Evolutionary conservation across 2,113 vertebrate species (phyloP).

Genomic region (Cephalopholis sonnerati): DNA sequence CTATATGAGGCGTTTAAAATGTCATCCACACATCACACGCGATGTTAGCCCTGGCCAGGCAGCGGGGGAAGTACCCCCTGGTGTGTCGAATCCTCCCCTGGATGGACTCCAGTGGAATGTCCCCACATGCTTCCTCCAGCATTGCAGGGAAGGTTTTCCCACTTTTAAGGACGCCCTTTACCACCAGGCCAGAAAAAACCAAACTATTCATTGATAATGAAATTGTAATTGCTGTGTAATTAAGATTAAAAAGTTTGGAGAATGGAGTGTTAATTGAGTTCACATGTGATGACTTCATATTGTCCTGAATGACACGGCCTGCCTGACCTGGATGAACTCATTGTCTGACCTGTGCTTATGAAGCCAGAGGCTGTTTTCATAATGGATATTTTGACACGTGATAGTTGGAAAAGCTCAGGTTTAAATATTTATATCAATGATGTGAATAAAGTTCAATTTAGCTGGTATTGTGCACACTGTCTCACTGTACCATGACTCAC

Average conservation of each 20-base stretch:
- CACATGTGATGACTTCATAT: not conserved
- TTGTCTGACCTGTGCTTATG: too few species aligned
- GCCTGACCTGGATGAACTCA: not conserved
- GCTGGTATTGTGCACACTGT: not conserved
- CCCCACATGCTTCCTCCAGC: slow-evolving; percentile 46
- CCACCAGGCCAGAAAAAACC: not conserved
- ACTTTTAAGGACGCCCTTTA: not conserved
- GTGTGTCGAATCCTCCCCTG: slow-evolving; percentile 49
- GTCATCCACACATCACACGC: slow-evolving; percentile 32
- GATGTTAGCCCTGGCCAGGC: slow-evolving; percentile 30
- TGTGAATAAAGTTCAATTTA: not conserved
- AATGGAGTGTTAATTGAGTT: not conserved
- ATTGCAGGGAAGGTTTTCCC: slow-evolving; percentile 20
- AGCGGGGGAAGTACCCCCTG: slow-evolving; percentile 33
- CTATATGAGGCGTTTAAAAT: not conserved
- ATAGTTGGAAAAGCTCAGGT: not conserved
- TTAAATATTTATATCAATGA: not conserved
- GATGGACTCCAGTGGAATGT: slow-evolving; percentile 70
- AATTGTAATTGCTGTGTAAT: not conserved
- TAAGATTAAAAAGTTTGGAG: not conserved
- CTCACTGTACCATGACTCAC: not conserved
- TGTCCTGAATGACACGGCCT: not conserved
- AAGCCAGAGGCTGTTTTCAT: not conserved
- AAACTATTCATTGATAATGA: not conserved
- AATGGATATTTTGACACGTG: too few species aligned